Conservation (phyloP, 2,888 invertebrate genomes). For the Steinernema carpocapsae region DNA sequence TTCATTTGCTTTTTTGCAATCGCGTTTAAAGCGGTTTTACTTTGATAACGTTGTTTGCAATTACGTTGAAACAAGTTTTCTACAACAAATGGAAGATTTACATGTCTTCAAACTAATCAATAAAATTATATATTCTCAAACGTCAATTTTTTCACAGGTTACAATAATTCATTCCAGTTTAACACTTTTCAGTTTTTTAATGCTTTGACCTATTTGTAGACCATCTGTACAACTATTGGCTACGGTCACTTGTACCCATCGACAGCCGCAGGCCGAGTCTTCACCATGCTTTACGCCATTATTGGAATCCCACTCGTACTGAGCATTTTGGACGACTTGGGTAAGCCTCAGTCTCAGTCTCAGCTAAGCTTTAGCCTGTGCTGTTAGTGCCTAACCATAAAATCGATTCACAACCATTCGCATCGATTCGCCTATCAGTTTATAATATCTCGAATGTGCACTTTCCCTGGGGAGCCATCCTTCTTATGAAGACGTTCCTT, state of each 20-base stretch:
- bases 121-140: no score
- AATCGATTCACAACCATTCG: not conserved
- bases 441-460: not conserved
- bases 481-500: not conserved
- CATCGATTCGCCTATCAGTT: not conserved
- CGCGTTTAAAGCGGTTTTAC: no score
- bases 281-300: conserved; percentile 89
- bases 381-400: no score
- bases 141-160: no score
- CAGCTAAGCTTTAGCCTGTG: no score
- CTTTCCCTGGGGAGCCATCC: not conserved
- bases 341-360: conserved; percentile 45
- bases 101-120: no score
- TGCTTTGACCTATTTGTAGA: conserved; percentile 52
- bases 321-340: conserved; percentile 81
- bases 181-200: not conserved
- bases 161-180: no score
- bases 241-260: conserved; percentile 87
- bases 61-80: no score
- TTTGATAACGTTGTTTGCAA: no score
- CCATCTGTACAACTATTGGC: conserved; percentile 66
- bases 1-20: no score
- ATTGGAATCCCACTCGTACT: conserved; percentile 94
- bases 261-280: conserved; percentile 81
- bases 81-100: no score